Base-by-base conservation (phyloP, 2,113 vertebrate species). In the Penelope pileata region DNA sequence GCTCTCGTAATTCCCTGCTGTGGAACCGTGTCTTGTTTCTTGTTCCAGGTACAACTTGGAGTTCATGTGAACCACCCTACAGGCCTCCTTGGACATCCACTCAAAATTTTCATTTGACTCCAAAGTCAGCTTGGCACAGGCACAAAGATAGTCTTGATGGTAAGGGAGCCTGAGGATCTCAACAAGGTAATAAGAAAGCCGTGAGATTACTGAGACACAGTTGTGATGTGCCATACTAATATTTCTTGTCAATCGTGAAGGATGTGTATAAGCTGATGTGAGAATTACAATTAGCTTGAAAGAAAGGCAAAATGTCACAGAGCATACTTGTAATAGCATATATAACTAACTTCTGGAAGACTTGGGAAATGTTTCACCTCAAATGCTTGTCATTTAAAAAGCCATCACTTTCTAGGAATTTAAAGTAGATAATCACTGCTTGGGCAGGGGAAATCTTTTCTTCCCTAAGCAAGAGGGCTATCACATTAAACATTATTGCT, bases 271-370 rank as follows among this genome's bases (percentile, higher is more conserved):
- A 86, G 36, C 27, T 75, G 79, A 88, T 16, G 63, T 73, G 73
- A 73, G 85, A 95, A 91, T 83, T 83, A 80, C 60, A 95, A 91
- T 81, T 77, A 91, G 34, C 75, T 91, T 51, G 45, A 85, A 94
- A 90, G 75, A 90, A 91, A 74, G 53, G 42, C 43, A 86, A 83
- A 60, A 60, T 45, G 5, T 83, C 64, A 83, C 18, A 43, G 8
- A 93, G 43, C 38, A 36, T 72, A 90, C 18, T 51, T 51, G 83
- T 58, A 70, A 96, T 66, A 19, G 29, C 54, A 51, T 36, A 7
- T 26, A 63, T 59, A 92, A 91, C 59, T 59, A 87, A 74, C 51
- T 91, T 88, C 51, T 86, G 74, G 48, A 83, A 86, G 82, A 83
- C 64, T 1, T 77, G n/a, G 53, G 56, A 19, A 75, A 81, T 83